Conservation (phyloP, 1,140 invertebrate species). For the Pemphigus obesinymphae region DNA sequence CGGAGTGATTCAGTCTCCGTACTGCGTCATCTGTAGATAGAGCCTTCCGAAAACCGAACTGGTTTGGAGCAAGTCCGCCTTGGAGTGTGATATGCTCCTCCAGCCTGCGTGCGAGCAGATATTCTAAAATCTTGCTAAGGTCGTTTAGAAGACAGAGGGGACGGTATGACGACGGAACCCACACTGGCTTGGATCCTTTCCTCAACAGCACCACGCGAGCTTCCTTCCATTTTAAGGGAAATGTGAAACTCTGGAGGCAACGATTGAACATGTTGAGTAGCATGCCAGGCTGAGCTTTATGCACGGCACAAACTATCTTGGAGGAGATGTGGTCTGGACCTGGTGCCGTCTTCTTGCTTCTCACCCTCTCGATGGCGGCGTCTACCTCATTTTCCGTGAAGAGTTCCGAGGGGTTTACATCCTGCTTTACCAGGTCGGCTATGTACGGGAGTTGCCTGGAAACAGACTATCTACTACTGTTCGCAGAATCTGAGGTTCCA, state of each 20-base stretch:
- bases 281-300: not conserved
- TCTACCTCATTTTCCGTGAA: not conserved
- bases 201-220: slow-evolving; percentile 38
- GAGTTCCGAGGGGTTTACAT: not conserved
- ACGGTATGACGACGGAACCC: slow-evolving; percentile 38
- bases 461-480: not conserved
- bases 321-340: not conserved
- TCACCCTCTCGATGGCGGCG: not conserved
- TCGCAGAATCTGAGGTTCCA: not conserved
- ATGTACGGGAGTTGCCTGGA: not conserved
- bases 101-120: not conserved
- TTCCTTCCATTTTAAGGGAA: not conserved
- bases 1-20: not conserved
- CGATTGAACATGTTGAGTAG: not conserved
- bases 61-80: not conserved
- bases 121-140: slow-evolving; percentile 44
- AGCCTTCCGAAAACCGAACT: not conserved
- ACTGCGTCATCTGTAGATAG: not conserved
- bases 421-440: not conserved
- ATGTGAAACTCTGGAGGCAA: not conserved
- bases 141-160: slow-evolving; percentile 45
- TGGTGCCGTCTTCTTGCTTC: not conserved
- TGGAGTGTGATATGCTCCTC: not conserved
- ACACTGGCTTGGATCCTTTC: slow-evolving; percentile 39
- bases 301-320: not conserved